phyloP scores from a whole-genome alignment of 2,888 invertebrate species.

The Xanthia icteritia region DNA sequence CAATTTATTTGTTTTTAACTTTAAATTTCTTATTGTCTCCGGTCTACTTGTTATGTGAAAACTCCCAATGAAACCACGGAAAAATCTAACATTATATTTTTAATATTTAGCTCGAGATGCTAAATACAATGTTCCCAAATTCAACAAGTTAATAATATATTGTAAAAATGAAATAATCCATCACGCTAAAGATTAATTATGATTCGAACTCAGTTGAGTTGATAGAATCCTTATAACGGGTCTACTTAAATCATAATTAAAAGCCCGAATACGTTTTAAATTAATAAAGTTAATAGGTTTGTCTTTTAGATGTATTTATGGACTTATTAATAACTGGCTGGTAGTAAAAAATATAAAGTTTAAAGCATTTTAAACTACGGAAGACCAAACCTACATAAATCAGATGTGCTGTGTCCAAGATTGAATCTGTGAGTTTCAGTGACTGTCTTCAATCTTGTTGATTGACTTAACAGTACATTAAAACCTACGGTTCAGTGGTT shows the following conservation, averaged over 20 bases:
- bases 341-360: conserved; percentile 24
- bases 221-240: conserved; percentile 30
- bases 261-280: conserved; percentile 18
- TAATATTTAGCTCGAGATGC: neutral
- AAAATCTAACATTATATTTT: neutral
- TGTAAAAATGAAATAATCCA: conserved; percentile 9
- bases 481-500: conserved; percentile 3
- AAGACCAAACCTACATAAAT: conserved; percentile 17
- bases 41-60: neutral
- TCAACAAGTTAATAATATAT: neutral
- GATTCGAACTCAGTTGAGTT: conserved; percentile 15
- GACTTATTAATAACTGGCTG: conserved; percentile 22
- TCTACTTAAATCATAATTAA: conserved; percentile 36
- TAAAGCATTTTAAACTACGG: conserved; percentile 20
- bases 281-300: conserved; percentile 20
- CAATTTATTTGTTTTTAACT: neutral
- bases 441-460: conserved; percentile 18
- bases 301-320: conserved; percentile 45
- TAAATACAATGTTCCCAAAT: neutral
- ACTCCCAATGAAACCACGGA: neutral
- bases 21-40: neutral
- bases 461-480: conserved; percentile 4
- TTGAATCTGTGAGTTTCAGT: conserved; percentile 28
- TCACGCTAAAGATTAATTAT: conserved; percentile 9
- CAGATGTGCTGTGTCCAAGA: conserved; percentile 11